Evolutionary conservation across 1,140 invertebrate genomes (phyloP).

Genomic region (Monochamus saltuarius): DNA sequence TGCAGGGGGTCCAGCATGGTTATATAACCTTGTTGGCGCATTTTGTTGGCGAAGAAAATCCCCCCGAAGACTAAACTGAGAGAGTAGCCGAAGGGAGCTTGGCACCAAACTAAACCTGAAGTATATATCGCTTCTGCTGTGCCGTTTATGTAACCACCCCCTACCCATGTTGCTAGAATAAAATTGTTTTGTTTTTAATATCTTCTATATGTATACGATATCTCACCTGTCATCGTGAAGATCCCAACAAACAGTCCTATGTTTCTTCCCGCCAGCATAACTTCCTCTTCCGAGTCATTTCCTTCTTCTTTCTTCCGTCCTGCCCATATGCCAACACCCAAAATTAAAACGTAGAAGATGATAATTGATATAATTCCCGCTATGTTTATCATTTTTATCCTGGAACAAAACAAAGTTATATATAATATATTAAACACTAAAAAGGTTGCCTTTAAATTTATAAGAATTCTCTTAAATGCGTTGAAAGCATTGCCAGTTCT

Average conservation of each 20-base stretch:
- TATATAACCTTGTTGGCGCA: constrained; percentile 95
- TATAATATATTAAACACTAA: too few relatives aligned
- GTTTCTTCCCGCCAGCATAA: constrained; percentile 94
- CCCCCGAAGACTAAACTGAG: constrained; percentile 93
- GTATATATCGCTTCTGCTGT: constrained; percentile 96
- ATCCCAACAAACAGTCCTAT: constrained; percentile 96
- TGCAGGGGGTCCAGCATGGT: constrained; percentile 99
- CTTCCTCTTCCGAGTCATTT: constrained; percentile 89
- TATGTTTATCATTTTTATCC: constrained; percentile 79
- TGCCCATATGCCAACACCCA: constrained; percentile 94
- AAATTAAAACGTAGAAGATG: constrained; percentile 90
- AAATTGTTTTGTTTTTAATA: constrained; percentile 2
- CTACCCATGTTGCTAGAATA: constrained; percentile 91
- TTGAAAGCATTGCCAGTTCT: too few relatives aligned
- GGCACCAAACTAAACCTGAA: constrained; percentile 89
- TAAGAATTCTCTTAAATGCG: too few relatives aligned
- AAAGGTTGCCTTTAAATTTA: too few relatives aligned
- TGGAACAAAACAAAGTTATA: constrained; percentile 10
- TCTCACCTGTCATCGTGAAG: constrained; percentile 94
- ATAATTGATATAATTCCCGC: constrained; percentile 89
- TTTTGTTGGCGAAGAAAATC: constrained; percentile 96
- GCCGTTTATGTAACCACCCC: constrained; percentile 98
- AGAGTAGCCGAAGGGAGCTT: constrained; percentile 96
- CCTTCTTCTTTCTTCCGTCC: constrained; percentile 84
- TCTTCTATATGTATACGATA: not conserved